A percentile compares a stretch with the other conserved stretches of the same genome.
Evolutionary conservation across 2,888 invertebrate species (phyloP).

Genomic region (Eudasyphora cyanicolor): DNA sequence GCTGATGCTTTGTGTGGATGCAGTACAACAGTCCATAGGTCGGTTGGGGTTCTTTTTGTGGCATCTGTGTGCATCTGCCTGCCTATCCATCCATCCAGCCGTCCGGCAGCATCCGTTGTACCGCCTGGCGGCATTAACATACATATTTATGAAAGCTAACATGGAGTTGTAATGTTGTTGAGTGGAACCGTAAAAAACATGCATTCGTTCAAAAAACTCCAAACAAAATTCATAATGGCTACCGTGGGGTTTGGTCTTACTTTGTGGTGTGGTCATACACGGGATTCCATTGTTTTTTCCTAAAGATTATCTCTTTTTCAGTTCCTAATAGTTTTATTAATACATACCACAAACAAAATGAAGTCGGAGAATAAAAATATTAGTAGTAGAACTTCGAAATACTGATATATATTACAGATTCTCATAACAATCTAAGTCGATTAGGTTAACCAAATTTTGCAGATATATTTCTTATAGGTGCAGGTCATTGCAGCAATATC

Average conservation of each 20-base stretch:
- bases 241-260: not conserved
- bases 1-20: not conserved
- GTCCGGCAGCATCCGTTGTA: not conserved
- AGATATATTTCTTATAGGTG: too few relatives aligned
- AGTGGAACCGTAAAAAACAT: not conserved
- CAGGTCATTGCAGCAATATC: too few relatives aligned
- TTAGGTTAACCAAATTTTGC: too few relatives aligned
- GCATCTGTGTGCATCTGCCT: slow-evolving; percentile 8
- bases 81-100: not conserved
- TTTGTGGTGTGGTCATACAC: not conserved
- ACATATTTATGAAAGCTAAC: slow-evolving; percentile 48
- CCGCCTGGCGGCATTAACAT: not conserved
- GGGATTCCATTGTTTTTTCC: not conserved
- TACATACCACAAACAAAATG: too few relatives aligned
- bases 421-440: too few relatives aligned
- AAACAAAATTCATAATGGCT: slow-evolving; percentile 16
- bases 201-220: not conserved
- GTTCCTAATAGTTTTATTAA: too few relatives aligned
- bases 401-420: too few relatives aligned
- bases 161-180: slow-evolving; percentile 48
- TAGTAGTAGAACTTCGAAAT: too few relatives aligned
- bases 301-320: not conserved
- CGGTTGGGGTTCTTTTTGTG: not conserved
- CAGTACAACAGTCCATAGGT: not conserved
- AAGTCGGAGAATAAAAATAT: too few relatives aligned